A percentile compares a stretch with the other conserved stretches of the same genome.
These are phyloP conservation scores for Drosophila anomelani DNA, from an alignment of 2,888 invertebrate genomes.

Conservation along the genomic window DNA sequence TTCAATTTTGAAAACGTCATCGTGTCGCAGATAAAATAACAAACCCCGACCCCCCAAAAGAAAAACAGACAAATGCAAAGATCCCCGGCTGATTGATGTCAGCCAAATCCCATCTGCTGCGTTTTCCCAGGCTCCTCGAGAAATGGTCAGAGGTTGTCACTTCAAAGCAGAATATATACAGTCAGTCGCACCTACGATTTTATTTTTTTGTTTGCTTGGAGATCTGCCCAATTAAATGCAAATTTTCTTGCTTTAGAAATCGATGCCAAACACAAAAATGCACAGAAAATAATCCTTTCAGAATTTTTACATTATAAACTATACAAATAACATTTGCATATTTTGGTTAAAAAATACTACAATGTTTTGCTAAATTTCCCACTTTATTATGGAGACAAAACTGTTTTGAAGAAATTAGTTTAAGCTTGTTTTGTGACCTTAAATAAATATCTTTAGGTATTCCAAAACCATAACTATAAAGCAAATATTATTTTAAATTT, in stretches of 20 bases:
- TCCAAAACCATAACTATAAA: too few species aligned
- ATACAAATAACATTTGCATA: too few species aligned
- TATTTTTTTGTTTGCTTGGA: neutral
- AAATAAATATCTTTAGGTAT: neutral
- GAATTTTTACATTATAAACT: too few species aligned
- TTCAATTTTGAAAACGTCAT: conserved; percentile 75
- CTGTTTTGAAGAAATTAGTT: too few species aligned
- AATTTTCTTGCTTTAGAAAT: conserved; percentile 75
- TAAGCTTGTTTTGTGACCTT: neutral
- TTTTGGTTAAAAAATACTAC: too few species aligned
- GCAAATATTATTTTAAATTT: too few species aligned
- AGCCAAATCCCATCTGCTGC: conserved; percentile 27
- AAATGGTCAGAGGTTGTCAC: conserved; percentile 44
- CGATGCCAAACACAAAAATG: conserved; percentile 54
- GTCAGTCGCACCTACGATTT: conserved; percentile 41
- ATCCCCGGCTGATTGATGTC: conserved; percentile 69
- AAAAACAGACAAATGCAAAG: conserved; percentile 57
- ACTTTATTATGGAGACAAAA: too few species aligned
- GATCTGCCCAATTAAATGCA: conserved; percentile 78
- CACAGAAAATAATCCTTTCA: conserved; percentile 18
- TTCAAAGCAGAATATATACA: conserved; percentile 72
- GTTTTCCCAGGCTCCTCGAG: conserved; percentile 27
- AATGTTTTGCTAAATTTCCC: too few species aligned
- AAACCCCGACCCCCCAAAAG: conserved; percentile 22
- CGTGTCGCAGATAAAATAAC: conserved; percentile 59